Percentiles rank a stretch among this genome's conserved stretches.
These are phyloP conservation scores for Amphipoea oculea DNA, from an alignment of 2,888 invertebrate genomes.

Conservation along the genomic window DNA sequence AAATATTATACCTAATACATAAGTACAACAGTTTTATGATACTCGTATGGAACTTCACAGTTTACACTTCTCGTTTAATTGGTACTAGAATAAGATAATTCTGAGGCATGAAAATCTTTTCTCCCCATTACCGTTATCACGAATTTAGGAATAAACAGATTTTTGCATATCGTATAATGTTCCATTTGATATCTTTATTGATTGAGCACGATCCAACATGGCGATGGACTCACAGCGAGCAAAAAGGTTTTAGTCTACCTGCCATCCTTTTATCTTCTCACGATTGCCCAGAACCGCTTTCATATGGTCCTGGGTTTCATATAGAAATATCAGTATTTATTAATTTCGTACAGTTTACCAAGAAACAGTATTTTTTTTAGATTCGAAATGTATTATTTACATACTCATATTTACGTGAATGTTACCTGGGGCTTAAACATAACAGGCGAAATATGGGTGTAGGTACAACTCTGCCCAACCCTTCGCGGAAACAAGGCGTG, in stretches of 20 bases:
- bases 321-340: conserved; percentile 1
- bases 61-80: not conserved
- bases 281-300: not conserved
- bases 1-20: conserved; percentile 9
- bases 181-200: not conserved
- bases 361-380: not conserved
- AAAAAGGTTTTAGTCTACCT: not conserved
- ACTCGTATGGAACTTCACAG: not conserved
- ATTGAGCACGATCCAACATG: conserved; percentile 50
- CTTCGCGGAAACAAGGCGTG: not conserved
- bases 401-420: not conserved
- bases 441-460: not conserved
- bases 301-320: not conserved
- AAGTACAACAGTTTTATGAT: conserved; percentile 46
- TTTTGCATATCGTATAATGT: conserved; percentile 13
- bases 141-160: not conserved
- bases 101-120: not conserved
- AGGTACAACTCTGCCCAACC: not conserved
- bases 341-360: not conserved
- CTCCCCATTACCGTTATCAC: not conserved
- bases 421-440: not conserved
- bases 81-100: conserved; percentile 1
- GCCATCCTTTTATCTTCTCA: too few species aligned
- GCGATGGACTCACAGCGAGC: conserved; percentile 49
- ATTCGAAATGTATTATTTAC: not conserved